Evolutionary conservation across 2,113 vertebrate genomes (phyloP).

Genomic region (Emydura subglobosa): DNA sequence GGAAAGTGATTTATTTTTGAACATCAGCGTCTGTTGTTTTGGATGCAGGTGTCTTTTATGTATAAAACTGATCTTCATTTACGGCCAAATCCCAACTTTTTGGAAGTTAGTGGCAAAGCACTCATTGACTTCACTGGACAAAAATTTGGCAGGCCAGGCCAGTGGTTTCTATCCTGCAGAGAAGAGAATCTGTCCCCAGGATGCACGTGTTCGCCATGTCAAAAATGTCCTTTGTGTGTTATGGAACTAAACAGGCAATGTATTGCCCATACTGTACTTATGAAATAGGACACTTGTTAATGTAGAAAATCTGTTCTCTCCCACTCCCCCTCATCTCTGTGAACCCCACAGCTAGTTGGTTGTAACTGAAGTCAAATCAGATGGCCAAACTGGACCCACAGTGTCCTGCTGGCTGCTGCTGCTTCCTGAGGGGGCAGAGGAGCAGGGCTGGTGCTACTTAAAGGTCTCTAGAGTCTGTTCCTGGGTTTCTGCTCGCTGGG

Average conservation of each 20-base stretch:
- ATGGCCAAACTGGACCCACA: background rate
- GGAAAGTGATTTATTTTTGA: conserved; percentile 61
- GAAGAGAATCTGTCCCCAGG: background rate
- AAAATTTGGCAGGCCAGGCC: background rate
- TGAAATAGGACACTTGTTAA: conserved; percentile 25
- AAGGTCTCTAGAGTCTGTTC: background rate
- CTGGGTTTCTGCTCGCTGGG: background rate
- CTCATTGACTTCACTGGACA: conserved; percentile 1
- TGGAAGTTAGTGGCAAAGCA: conserved; percentile 30
- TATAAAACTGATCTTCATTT: background rate
- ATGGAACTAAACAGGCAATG: background rate
- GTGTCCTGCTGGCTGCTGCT: background rate
- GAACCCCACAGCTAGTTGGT: conserved; percentile 20
- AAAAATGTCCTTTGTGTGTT: conserved; percentile 33
- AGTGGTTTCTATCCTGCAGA: background rate
- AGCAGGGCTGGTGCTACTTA: background rate
- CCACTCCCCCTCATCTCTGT: conserved; percentile 29
- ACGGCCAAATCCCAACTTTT: conserved; percentile 39
- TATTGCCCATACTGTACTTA: background rate
- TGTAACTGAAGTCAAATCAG: background rate
- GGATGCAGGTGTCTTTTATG: conserved; percentile 62
- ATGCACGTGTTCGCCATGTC: background rate
- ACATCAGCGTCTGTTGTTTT: conserved; percentile 39
- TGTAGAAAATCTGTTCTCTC: conserved; percentile 18
- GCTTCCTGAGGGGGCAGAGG: background rate